Evolutionary conservation across 2,113 vertebrate genomes (phyloP).

Genomic region (Xyliphius kryptos): DNA sequence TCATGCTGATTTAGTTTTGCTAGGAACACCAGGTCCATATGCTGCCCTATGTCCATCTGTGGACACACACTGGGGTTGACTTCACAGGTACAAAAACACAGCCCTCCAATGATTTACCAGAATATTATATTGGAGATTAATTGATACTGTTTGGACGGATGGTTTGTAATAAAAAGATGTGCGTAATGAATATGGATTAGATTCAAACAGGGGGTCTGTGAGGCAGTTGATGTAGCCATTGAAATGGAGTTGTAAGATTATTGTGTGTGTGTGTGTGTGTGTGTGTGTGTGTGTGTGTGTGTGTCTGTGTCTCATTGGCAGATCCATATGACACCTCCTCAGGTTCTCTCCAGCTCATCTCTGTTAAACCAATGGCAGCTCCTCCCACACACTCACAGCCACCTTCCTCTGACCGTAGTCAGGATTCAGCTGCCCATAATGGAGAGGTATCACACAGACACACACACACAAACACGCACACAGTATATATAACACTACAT

Average conservation of each 20-base stretch:
- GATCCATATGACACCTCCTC: constrained; percentile 91
- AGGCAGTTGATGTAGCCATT: neutral
- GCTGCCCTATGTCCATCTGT: constrained; percentile 18
- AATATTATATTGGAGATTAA: no score
- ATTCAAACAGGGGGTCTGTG: no score
- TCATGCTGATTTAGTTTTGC: constrained; percentile 17
- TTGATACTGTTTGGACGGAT: no score
- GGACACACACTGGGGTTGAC: constrained; percentile 9
- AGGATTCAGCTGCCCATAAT: constrained; percentile 78
- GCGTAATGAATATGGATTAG: no score
- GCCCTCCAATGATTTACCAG: no score
- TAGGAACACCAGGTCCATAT: constrained; percentile 23
- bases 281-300: constrained; percentile 26
- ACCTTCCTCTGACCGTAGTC: constrained; percentile 76
- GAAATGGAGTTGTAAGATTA: no score
- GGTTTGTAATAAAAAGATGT: no score
- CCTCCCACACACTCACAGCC: constrained; percentile 73
- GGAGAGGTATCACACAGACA: constrained; percentile 77
- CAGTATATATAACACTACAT: neutral
- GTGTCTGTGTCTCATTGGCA: constrained; percentile 34
- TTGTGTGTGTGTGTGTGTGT: constrained; percentile 36
- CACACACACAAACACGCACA: neutral
- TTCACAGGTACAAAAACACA: constrained; percentile 4
- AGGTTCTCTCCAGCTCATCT: constrained; percentile 90
- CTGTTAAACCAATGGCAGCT: constrained; percentile 79